phyloP scores from a whole-genome alignment of 2,888 invertebrate species.

The Drosophila nr. perissopoda region DNA sequence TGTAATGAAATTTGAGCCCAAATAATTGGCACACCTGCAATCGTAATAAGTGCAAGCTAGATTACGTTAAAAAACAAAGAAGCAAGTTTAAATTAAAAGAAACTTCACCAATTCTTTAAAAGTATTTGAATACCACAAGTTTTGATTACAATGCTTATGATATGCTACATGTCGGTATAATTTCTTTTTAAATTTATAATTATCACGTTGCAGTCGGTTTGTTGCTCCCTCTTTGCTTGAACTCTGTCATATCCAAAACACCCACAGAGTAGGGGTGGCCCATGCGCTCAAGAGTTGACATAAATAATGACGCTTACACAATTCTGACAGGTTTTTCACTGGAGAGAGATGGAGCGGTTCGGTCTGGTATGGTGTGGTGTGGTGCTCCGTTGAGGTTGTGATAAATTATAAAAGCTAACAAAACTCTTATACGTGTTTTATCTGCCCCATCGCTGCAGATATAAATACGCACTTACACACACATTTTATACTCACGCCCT shows the following conservation, averaged over 20 bases:
- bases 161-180: background rate
- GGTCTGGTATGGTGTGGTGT: slow-evolving; percentile 3
- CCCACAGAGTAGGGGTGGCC: background rate
- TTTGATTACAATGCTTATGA: background rate
- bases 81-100: background rate
- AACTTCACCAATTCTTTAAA: background rate
- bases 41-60: slow-evolving; percentile 47
- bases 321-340: slow-evolving; percentile 45
- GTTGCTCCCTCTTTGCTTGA: slow-evolving; percentile 38
- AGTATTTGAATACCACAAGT: background rate
- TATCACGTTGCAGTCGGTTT: slow-evolving; percentile 27
- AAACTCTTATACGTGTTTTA: slow-evolving; percentile 58
- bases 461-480: slow-evolving; percentile 17
- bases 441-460: slow-evolving; percentile 33
- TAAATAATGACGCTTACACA: slow-evolving; percentile 53
- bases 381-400: slow-evolving; percentile 31
- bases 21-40: slow-evolving; percentile 46
- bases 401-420: slow-evolving; percentile 56
- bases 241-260: slow-evolving; percentile 1
- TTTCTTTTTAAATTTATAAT: slow-evolving; percentile 17
- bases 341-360: slow-evolving; percentile 13
- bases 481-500: slow-evolving; percentile 1
- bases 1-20: slow-evolving; percentile 47
- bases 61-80: slow-evolving; percentile 21
- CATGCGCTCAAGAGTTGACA: slow-evolving; percentile 35